A percentile compares a stretch with the other conserved stretches of the same genome.
Evolutionary conservation across 2,113 vertebrate species (phyloP).

Genomic region (Hyperopisus bebe): DNA sequence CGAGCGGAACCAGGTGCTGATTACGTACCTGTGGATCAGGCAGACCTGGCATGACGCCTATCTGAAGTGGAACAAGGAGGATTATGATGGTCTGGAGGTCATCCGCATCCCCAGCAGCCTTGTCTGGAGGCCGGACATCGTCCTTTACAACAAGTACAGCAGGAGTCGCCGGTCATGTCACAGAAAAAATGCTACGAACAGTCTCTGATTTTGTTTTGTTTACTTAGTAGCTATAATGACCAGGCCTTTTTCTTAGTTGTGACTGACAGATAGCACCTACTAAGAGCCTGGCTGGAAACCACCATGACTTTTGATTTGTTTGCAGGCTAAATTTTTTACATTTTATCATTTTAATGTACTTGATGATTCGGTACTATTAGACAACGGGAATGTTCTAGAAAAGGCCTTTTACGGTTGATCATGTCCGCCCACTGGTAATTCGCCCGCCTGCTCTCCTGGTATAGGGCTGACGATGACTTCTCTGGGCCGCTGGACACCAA

Average conservation of each 20-base stretch:
- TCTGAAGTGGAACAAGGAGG: constrained; percentile 85
- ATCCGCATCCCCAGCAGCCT: constrained; percentile 91
- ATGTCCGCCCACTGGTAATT: background rate
- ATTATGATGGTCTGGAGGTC: constrained; percentile 88
- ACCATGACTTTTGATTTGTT: background rate
- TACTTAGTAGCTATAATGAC: background rate
- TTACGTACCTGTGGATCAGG: constrained; percentile 91
- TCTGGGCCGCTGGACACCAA: constrained; percentile 89
- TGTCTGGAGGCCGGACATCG: constrained; percentile 94
- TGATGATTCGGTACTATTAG: background rate
- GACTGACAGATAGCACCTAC: background rate
- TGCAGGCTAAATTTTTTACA: background rate
- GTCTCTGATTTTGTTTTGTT: background rate
- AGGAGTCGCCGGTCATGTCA: background rate
- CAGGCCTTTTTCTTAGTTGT: background rate
- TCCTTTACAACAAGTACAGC: constrained; percentile 93
- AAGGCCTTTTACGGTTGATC: background rate
- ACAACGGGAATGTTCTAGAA: background rate
- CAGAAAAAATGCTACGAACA: background rate
- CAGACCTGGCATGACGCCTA: constrained; percentile 92
- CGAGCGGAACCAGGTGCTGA: constrained; percentile 93
- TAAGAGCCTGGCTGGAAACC: background rate
- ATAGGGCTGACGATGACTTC: constrained; percentile 88
- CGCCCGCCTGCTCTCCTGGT: background rate
- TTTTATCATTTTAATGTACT: background rate